These are phyloP conservation scores for Deilephila porcellus DNA, from an alignment of 2,888 invertebrate species.

Conservation along the genomic window DNA sequence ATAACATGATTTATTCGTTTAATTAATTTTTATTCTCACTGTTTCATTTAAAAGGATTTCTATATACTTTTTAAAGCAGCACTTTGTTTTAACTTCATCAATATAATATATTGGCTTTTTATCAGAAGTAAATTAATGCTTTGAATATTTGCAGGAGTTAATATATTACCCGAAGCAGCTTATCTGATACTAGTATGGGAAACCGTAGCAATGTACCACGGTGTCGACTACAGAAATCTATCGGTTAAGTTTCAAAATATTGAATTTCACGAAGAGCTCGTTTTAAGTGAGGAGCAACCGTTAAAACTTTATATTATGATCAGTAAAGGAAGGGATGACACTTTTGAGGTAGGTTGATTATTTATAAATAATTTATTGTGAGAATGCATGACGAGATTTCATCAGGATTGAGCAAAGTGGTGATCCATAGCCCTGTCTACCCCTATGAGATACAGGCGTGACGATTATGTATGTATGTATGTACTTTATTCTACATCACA, in stretches of 20 bases:
- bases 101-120: too few species aligned
- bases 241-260: constrained; percentile 37
- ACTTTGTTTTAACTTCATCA: background rate
- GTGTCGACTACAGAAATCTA: constrained; percentile 52
- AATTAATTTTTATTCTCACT: too few species aligned
- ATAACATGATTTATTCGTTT: too few species aligned
- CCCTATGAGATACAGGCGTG: too few species aligned
- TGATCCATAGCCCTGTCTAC: too few species aligned
- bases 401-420: too few species aligned
- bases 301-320: constrained; percentile 31
- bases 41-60: too few species aligned
- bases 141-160: constrained; percentile 68
- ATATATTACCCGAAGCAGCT: constrained; percentile 87
- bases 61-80: background rate
- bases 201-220: constrained; percentile 67
- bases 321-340: constrained; percentile 5
- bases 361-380: too few species aligned
- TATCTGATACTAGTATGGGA: constrained; percentile 75
- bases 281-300: constrained; percentile 33
- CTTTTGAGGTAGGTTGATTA: constrained; percentile 26
- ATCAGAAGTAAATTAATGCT: too few species aligned
- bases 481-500: too few species aligned
- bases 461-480: too few species aligned
- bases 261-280: constrained; percentile 35
- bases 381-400: too few species aligned